phyloP scores from a whole-genome alignment of 1,140 invertebrate genomes.

The Pogonognathellus flavescens region DNA sequence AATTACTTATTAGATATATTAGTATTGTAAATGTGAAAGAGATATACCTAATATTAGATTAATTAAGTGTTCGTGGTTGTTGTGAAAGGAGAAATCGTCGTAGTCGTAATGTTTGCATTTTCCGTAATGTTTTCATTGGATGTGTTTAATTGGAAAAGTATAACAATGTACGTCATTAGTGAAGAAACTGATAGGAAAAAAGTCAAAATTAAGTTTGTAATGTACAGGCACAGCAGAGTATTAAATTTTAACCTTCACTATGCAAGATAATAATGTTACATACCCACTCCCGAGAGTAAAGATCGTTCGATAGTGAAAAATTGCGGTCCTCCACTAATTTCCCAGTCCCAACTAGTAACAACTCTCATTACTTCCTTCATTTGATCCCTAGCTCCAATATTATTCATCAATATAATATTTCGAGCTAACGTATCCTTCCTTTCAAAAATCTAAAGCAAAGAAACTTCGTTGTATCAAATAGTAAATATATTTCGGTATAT shows the following conservation, averaged over 20 bases:
- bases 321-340: slow-evolving; percentile 36
- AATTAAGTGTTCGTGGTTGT: background rate
- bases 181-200: slow-evolving; percentile 48
- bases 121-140: background rate
- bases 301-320: slow-evolving; percentile 52
- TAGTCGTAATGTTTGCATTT: background rate
- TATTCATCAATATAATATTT: slow-evolving; percentile 54
- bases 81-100: background rate
- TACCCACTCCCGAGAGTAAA: slow-evolving; percentile 53
- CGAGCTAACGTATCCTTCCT: slow-evolving; percentile 42
- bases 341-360: slow-evolving; percentile 52
- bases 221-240: background rate
- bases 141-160: slow-evolving; percentile 58
- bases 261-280: background rate
- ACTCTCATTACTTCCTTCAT: slow-evolving; percentile 53
- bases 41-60: background rate
- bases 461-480: too few relatives aligned
- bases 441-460: background rate
- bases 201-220: background rate
- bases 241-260: background rate
- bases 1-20: too few relatives aligned
- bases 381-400: slow-evolving; percentile 52
- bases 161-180: slow-evolving; percentile 61
- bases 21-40: too few relatives aligned
- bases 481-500: too few relatives aligned